Conservation (phyloP, 2,888 invertebrate genomes). For the Mechanitis messenoides region DNA sequence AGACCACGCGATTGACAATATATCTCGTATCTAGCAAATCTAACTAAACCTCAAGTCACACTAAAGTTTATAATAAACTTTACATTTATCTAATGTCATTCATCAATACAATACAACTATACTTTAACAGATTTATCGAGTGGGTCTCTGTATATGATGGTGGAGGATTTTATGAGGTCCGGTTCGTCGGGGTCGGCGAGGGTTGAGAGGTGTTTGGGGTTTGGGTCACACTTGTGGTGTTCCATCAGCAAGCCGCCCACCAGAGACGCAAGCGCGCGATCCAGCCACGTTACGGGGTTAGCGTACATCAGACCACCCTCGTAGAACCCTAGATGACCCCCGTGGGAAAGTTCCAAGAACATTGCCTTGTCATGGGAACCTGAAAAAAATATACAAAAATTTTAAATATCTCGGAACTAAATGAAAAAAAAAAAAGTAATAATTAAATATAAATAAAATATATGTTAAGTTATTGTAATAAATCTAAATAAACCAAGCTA, state of each 20-base stretch:
- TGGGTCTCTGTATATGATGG: conserved; percentile 63
- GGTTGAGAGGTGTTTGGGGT: conserved; percentile 15
- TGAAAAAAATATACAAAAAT: conserved; percentile 43
- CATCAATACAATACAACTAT: conserved; percentile 7
- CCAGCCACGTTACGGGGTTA: conserved; percentile 94
- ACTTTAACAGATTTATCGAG: conserved; percentile 45
- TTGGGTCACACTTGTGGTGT: conserved; percentile 62
- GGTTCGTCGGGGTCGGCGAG: conserved; percentile 48
- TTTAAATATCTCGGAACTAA: neutral
- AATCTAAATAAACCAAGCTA: conserved; percentile 2
- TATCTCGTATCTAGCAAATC: too few species aligned
- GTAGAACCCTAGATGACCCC: conserved; percentile 96
- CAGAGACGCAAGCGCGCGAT: conserved; percentile 89
- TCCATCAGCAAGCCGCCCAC: conserved; percentile 84
- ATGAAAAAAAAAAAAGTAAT: neutral
- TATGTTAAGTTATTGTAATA: neutral
- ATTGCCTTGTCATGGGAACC: conserved; percentile 81
- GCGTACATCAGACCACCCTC: conserved; percentile 93
- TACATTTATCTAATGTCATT: neutral
- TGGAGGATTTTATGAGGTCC: conserved; percentile 61
- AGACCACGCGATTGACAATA: neutral
- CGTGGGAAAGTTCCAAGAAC: conserved; percentile 90
- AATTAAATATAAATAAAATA: neutral
- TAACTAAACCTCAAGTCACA: too few species aligned
- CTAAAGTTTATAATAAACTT: too few species aligned